phyloP scores from a whole-genome alignment of 2,113 vertebrate genomes.

The Pteropus alecto region DNA sequence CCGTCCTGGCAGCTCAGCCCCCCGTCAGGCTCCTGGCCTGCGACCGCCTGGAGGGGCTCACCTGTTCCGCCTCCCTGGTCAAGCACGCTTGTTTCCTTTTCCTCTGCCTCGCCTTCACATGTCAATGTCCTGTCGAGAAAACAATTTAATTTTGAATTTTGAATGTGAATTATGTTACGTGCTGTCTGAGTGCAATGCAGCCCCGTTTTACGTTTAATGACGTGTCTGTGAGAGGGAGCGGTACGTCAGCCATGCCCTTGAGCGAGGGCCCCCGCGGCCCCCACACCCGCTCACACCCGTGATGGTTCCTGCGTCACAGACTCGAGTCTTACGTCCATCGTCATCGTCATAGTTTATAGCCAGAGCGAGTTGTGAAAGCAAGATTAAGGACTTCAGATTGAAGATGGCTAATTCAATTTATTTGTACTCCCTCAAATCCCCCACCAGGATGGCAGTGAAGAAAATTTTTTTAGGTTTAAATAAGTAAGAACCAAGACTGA shows the following conservation, averaged over 20 bases:
- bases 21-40: too few relatives aligned
- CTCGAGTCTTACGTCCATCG: too few relatives aligned
- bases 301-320: fast-evolving
- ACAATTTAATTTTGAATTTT: background rate
- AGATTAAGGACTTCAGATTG: background rate
- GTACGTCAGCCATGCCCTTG: too few relatives aligned
- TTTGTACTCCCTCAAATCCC: background rate
- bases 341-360: background rate
- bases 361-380: background rate
- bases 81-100: background rate
- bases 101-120: background rate
- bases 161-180: background rate
- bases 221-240: too few relatives aligned
- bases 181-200: fast-evolving
- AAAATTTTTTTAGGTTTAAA: background rate
- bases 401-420: background rate
- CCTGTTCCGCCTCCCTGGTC: background rate
- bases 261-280: background rate
- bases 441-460: background rate
- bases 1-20: background rate
- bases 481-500: background rate
- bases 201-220: too few relatives aligned
- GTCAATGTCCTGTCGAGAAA: background rate
- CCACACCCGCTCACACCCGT: background rate
- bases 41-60: fast-evolving